phyloP scores from a whole-genome alignment of 2,888 invertebrate genomes.

The Hyppa rectilinea region DNA sequence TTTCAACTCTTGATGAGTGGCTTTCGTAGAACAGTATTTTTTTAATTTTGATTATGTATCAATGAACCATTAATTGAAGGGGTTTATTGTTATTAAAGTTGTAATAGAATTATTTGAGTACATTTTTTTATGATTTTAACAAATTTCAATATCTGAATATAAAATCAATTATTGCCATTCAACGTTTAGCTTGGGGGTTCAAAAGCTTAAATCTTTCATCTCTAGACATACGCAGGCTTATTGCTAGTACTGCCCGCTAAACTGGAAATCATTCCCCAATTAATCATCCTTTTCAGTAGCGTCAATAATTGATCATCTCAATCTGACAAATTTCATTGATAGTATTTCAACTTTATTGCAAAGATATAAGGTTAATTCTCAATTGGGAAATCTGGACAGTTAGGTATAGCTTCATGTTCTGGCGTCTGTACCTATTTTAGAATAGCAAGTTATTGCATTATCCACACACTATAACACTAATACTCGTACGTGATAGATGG shows the following conservation, averaged over 20 bases:
- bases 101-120: not conserved
- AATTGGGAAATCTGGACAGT: too few species aligned
- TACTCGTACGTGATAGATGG: not conserved
- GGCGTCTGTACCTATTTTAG: too few species aligned
- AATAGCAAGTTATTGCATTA: not conserved
- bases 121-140: not conserved
- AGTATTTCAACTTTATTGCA: too few species aligned
- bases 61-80: not conserved
- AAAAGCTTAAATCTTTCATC: not conserved
- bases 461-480: too few species aligned
- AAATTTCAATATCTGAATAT: not conserved
- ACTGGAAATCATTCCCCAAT: not conserved
- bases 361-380: too few species aligned
- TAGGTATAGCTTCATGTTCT: too few species aligned
- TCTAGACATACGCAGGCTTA: not conserved
- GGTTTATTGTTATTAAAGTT: not conserved
- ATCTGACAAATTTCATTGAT: too few species aligned
- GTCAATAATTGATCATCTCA: not conserved
- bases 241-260: too few species aligned
- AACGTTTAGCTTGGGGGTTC: not conserved
- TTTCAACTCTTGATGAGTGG: not conserved
- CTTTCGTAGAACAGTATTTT: not conserved
- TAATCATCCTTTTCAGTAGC: too few species aligned
- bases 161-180: not conserved
- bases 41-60: not conserved